Conservation (phyloP, 2,113 vertebrate species). For the Etia nguti region DNA sequence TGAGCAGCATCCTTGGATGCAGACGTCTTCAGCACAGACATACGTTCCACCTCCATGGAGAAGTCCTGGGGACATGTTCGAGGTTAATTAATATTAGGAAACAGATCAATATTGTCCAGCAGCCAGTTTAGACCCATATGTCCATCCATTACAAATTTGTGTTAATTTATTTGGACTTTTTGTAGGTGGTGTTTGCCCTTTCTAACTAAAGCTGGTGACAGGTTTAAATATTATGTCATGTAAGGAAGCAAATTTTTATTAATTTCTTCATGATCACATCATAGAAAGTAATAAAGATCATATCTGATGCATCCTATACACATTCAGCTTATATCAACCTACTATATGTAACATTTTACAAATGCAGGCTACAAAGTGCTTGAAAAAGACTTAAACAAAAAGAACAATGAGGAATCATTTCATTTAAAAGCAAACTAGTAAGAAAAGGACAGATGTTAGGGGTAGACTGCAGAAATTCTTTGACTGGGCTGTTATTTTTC, state of each 20-base stretch:
- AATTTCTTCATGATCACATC: background rate
- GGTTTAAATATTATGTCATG: background rate
- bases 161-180: background rate
- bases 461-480: background rate
- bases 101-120: background rate
- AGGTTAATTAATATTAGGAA: background rate
- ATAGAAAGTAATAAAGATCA: background rate
- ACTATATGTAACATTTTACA: background rate
- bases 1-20: slow-evolving; percentile 72
- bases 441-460: background rate
- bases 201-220: background rate
- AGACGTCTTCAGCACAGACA: slow-evolving; percentile 73
- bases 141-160: background rate
- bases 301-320: background rate
- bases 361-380: background rate
- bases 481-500: background rate
- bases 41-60: slow-evolving; percentile 77
- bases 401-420: background rate
- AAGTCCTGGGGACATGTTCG: slow-evolving; percentile 71
- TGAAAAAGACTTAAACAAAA: background rate
- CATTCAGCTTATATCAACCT: background rate
- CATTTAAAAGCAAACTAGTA: background rate
- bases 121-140: background rate
- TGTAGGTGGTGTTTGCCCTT: background rate
- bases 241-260: background rate